Base-by-base conservation (phyloP, 1,140 invertebrate species). In the Tetragnatha versicolor region DNA sequence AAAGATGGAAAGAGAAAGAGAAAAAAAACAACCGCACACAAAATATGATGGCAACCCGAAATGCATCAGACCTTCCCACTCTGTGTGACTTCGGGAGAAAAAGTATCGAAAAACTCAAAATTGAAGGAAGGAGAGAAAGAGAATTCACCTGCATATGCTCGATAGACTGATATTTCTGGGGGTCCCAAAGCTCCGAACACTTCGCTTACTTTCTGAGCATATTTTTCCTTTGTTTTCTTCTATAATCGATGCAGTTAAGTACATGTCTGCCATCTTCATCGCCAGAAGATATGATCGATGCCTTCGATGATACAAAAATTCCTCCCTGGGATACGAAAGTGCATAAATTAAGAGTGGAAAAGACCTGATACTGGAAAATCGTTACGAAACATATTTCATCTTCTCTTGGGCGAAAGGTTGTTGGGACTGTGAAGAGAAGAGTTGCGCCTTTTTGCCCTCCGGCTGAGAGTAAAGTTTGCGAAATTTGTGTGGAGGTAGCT, bases 231-330 rank as follows among this genome's bases (percentile, higher is more conserved):
- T 53, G 47, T 70, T 70, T 70, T 35, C 20, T 70, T 37, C 49
- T 55, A 70, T 70, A 70, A 70, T 70, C 68, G 49, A 70, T 70
- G 39, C 20, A 47, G 68, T 70, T 70, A 70, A 70, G 68, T 70
- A 70, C 33, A 70, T 20, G 68, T 55, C 68, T 70, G 68, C 68
- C 49, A 70, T 70, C 68, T 53, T 70, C 68, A 70, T 70, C 20
- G 47, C 68, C 49, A 35, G 29, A 25, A 33, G 68, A 20, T 2
- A 17, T 37, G 68, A 70, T 70, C 68, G 68, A 70, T 70, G 68
- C 7, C 20, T 20, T 39, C n/a, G 20, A 47, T 70, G 68, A 70
- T 70, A 70, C 68, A 70, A 70, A 70, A 70, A 70, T 70, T 70
- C 39, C 22, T 22, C 33, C 55, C 49, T 35, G 27, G 55, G 68